These are phyloP conservation scores for Celastrina argiolus DNA, from an alignment of 2,888 invertebrate species.

Conservation along the genomic window DNA sequence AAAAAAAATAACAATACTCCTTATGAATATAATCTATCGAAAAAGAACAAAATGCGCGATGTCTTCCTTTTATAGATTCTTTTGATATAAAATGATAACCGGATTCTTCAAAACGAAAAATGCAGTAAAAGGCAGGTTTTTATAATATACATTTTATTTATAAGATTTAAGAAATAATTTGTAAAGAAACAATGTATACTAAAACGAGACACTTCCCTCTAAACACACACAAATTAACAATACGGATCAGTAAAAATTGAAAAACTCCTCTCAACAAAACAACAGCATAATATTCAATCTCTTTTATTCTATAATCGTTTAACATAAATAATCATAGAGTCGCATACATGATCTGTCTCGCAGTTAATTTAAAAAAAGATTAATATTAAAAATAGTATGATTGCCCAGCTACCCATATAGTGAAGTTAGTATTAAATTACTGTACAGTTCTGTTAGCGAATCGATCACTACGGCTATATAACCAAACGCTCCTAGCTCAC, in stretches of 20 bases:
- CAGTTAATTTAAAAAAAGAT: constrained; percentile 57
- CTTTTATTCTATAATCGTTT: constrained; percentile 44
- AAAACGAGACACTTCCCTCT: constrained; percentile 34
- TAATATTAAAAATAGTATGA: constrained; percentile 71
- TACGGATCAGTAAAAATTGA: constrained; percentile 28
- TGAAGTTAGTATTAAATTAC: constrained; percentile 73
- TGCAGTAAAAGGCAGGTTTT: constrained; percentile 71
- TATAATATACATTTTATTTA: constrained; percentile 59
- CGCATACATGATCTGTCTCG: constrained; percentile 60
- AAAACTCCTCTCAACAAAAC: constrained; percentile 34
- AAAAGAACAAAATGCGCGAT: constrained; percentile 64
- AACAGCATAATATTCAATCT: constrained; percentile 48
- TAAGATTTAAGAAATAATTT: constrained; percentile 47
- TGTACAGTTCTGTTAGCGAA: constrained; percentile 65
- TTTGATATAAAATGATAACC: constrained; percentile 34
- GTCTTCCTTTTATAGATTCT: constrained; percentile 41
- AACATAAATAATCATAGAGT: constrained; percentile 53
- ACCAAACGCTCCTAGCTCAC: constrained; percentile 38
- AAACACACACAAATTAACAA: constrained; percentile 36
- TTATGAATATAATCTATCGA: constrained; percentile 54
- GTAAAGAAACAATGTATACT: constrained; percentile 36
- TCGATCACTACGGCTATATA: constrained; percentile 63
- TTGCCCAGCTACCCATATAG: constrained; percentile 76
- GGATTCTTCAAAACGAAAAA: constrained; percentile 52
- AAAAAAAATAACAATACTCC: constrained; percentile 64